Percentiles rank a stretch among this genome's conserved stretches.
These are phyloP conservation scores for Thalassophryne amazonica DNA, from an alignment of 2,797 vertebrate genomes.

Conservation along the genomic window DNA sequence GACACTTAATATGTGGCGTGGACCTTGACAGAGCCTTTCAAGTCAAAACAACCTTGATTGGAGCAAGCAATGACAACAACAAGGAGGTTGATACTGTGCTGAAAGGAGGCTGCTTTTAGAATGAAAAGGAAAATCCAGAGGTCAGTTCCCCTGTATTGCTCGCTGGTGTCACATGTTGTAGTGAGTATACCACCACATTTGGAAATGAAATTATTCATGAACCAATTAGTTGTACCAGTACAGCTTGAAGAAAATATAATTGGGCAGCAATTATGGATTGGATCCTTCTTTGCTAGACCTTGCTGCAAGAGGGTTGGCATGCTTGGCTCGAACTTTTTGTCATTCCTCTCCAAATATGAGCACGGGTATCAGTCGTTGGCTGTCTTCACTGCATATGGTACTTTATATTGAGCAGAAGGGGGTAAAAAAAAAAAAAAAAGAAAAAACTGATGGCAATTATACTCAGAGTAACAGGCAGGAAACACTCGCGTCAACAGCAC, in stretches of 20 bases:
- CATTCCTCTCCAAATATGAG: conserved; percentile 46
- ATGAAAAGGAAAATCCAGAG: conserved; percentile 19
- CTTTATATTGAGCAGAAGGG: too few relatives aligned
- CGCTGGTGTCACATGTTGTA: conserved; percentile 42
- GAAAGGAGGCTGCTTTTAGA: conserved; percentile 12
- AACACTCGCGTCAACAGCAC: conserved; percentile 3
- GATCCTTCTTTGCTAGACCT: conserved; percentile 62
- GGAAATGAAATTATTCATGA: conserved; percentile 66
- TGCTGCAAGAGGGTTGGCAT: conserved; percentile 54
- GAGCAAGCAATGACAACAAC: conserved; percentile 27
- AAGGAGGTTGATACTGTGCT: conserved; percentile 15
- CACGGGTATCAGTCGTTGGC: conserved; percentile 31
- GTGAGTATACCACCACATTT: conserved; percentile 26
- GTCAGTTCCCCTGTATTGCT: conserved; percentile 41
- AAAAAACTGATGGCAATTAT: conserved; percentile 48
- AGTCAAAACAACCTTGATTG: conserved; percentile 37
- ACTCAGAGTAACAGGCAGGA: conserved; percentile 28
- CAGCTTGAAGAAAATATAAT: conserved; percentile 73
- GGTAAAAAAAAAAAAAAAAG: background rate
- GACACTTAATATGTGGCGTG: conserved; percentile 1
- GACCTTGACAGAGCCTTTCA: conserved; percentile 45
- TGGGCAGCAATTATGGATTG: conserved; percentile 71
- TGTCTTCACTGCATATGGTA: background rate
- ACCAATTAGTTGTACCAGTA: conserved; percentile 67
- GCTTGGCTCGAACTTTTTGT: conserved; percentile 44